phyloP scores from a whole-genome alignment of 1,140 invertebrate species.

The Tribolium castaneum region DNA sequence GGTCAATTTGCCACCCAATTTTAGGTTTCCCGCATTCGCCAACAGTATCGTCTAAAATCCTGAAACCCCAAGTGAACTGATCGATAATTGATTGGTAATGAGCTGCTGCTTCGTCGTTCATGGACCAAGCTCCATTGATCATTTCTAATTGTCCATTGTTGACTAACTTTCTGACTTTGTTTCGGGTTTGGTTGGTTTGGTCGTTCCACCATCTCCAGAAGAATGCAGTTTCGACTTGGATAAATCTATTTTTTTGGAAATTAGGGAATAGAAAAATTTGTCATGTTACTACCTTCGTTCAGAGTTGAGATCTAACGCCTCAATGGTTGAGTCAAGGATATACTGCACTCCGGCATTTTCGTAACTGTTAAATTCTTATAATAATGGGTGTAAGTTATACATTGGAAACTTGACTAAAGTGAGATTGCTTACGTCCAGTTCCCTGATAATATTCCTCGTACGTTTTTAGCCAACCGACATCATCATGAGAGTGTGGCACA shows the following conservation, averaged over 20 bases:
- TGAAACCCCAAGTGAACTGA: slow-evolving; percentile 76
- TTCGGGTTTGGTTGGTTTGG: slow-evolving; percentile 66
- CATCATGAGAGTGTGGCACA: slow-evolving; percentile 79
- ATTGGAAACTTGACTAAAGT: neutral
- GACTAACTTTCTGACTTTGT: slow-evolving; percentile 63
- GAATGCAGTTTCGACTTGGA: slow-evolving; percentile 62
- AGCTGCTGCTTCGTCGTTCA: slow-evolving; percentile 85
- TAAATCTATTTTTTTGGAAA: slow-evolving; percentile 53
- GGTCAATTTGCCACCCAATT: slow-evolving; percentile 80
- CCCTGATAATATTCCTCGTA: slow-evolving; percentile 86
- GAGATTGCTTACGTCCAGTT: slow-evolving; percentile 63
- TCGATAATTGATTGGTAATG: slow-evolving; percentile 89
- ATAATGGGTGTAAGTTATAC: neutral
- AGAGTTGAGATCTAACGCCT: slow-evolving; percentile 48
- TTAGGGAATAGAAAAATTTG: neutral
- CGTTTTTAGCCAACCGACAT: slow-evolving; percentile 88
- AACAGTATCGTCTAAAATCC: slow-evolving; percentile 67
- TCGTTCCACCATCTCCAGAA: slow-evolving; percentile 77
- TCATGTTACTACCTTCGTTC: slow-evolving; percentile 48
- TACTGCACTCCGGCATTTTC: slow-evolving; percentile 50
- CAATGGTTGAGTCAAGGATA: slow-evolving; percentile 51
- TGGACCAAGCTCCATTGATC: slow-evolving; percentile 76
- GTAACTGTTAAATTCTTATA: neutral
- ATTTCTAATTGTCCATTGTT: slow-evolving; percentile 78
- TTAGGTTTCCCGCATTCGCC: slow-evolving; percentile 73